A percentile compares a stretch with the other conserved stretches of the same genome.
Conservation (phyloP, 2,888 invertebrate genomes). For the Drosophila gaucha region DNA sequence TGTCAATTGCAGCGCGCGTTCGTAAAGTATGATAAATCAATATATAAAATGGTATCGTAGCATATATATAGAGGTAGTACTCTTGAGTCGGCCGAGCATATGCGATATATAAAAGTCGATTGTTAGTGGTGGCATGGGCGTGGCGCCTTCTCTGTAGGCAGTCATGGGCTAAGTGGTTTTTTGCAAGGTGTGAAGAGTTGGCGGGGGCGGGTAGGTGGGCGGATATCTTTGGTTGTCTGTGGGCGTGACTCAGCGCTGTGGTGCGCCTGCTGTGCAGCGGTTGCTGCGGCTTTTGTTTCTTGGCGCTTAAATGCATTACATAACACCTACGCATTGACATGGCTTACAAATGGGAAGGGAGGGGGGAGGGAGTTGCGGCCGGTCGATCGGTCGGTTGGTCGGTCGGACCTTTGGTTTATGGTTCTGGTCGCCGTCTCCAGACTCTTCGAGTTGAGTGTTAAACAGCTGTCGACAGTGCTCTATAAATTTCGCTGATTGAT, state of each 20-base stretch:
- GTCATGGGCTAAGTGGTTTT: conserved; percentile 64
- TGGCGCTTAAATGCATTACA: conserved; percentile 67
- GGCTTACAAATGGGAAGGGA: not conserved
- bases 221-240: conserved; percentile 2
- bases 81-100: conserved; percentile 17
- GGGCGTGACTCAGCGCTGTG: conserved; percentile 58
- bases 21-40: conserved; percentile 73
- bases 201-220: conserved; percentile 4
- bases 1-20: conserved; percentile 59
- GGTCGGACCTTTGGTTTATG: conserved; percentile 1
- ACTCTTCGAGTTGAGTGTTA: conserved; percentile 46
- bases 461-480: conserved; percentile 68
- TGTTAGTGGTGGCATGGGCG: conserved; percentile 41
- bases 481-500: conserved; percentile 78
- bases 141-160: no score
- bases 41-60: conserved; percentile 34
- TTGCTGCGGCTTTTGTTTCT: conserved; percentile 58
- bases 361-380: not conserved
- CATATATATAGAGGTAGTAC: conserved; percentile 6
- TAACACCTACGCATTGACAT: conserved; percentile 73
- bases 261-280: conserved; percentile 58
- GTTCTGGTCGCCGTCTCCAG: conserved; percentile 8
- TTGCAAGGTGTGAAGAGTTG: conserved; percentile 46
- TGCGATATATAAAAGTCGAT: conserved; percentile 22
- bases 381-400: not conserved